A percentile compares a stretch with the other conserved stretches of the same genome.
phyloP scores from a whole-genome alignment of 1,140 invertebrate genomes.

The Euwallacea fornicatus region DNA sequence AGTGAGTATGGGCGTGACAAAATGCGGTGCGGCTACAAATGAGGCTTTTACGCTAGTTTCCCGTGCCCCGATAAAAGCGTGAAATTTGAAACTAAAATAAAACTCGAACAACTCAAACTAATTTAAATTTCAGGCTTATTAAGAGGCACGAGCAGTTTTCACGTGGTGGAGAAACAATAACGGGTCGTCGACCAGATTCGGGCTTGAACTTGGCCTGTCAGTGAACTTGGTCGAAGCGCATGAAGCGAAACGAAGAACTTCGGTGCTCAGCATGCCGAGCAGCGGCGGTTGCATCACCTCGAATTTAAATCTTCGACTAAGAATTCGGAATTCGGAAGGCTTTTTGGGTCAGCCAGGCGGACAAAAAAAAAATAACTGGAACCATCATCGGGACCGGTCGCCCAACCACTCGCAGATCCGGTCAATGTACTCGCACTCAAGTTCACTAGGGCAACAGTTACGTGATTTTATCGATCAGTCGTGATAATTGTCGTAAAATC shows the following conservation, averaged over 20 bases:
- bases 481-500: conserved; percentile 22
- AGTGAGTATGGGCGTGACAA: too few species aligned
- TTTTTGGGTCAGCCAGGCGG: background rate
- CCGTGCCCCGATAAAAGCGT: background rate
- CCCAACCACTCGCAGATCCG: conserved; percentile 6
- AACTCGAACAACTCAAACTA: background rate
- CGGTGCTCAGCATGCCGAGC: background rate
- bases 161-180: conserved; percentile 20
- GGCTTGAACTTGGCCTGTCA: conserved; percentile 30
- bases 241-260: conserved; percentile 25
- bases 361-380: conserved; percentile 3
- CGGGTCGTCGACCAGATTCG: conserved; percentile 23
- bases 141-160: background rate
- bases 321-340: background rate
- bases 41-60: conserved; percentile 1
- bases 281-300: conserved; percentile 1
- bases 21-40: background rate
- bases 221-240: conserved; percentile 22
- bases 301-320: background rate
- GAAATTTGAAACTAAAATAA: conserved; percentile 6
- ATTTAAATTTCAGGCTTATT: background rate
- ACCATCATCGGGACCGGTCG: background rate
- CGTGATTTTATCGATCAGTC: conserved; percentile 27
- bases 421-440: conserved; percentile 27
- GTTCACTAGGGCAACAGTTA: conserved; percentile 35